Base-by-base conservation (phyloP, 2,113 vertebrate species). In the Poecilia latipinna region DNA sequence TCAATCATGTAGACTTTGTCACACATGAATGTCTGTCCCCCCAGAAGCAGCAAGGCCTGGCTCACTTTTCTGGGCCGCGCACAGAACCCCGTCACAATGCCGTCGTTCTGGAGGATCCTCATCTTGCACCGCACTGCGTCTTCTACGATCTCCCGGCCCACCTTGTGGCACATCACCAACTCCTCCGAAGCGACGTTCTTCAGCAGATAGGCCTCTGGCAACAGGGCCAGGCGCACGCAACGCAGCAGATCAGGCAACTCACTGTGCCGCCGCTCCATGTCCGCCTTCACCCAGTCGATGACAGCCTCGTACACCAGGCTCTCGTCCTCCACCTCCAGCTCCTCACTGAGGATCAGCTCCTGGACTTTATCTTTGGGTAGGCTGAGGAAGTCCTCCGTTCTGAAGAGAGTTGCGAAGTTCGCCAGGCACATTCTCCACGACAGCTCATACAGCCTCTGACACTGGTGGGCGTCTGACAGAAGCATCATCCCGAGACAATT, bases 401-500 rank as follows among this genome's bases (percentile, higher is more conserved):
- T 90, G 76, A 93, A 94, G 33, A 96, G 93, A 6, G 90, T 89
- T 0, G 95, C 93, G 37, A 96, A 96, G 89, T 95, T 91, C 0
- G 94, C 94, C 65, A 96, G 85, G 72, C 95, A 96, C 94, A 96
- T 95, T 57, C 92, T 89, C 95, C 95, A 96, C 4, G 96, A 95
- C 75, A 95, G 90, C 84, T 96, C 95, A 4, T 94, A 94, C 60
- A 96, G 90, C 68, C 94, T 88, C 75, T 94, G 94, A 69, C 96
- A 96, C 84, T 93, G 94, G 75, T 95, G 95, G 61, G 95, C 95
- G 10, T 96, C 95, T 0, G 95, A 96, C 67, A 96, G 93, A 61
- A 96, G 89, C 95, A 96, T 95, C 95, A 96, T 96, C n/a, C 95
- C 95, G 29, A 96, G 88, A 85, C 96, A 96, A 92, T 96, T 96